Percentiles rank a stretch among this genome's conserved stretches.
Evolutionary conservation across 2,797 vertebrate species (phyloP).

Genomic region (Parotocinclus haroldoi): DNA sequence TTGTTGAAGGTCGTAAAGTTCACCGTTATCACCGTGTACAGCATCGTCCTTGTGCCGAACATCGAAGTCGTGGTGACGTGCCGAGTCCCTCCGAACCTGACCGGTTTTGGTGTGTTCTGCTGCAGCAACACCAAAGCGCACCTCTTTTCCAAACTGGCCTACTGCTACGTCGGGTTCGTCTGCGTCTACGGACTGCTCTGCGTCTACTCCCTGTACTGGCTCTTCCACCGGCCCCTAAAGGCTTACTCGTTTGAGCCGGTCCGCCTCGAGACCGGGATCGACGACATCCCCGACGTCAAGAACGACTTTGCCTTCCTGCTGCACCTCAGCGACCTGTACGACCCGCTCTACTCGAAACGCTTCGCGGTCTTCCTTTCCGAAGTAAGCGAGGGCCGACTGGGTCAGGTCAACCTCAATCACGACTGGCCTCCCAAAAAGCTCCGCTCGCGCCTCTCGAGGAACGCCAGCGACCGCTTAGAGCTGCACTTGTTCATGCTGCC

Average conservation of each 20-base stretch:
- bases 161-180: constrained; percentile 84
- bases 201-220: constrained; percentile 87
- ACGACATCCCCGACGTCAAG: constrained; percentile 86
- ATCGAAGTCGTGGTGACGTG: constrained; percentile 83
- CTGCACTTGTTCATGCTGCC: constrained; percentile 81
- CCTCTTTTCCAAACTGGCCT: constrained; percentile 85
- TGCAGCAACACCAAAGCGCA: constrained; percentile 89
- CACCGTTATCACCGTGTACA: constrained; percentile 79
- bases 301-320: constrained; percentile 92
- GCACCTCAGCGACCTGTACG: constrained; percentile 87
- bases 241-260: constrained; percentile 83
- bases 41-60: constrained; percentile 71
- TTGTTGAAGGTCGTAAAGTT: constrained; percentile 84
- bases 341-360: constrained; percentile 84
- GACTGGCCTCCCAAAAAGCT: constrained; percentile 84
- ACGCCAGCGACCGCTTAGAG: constrained; percentile 70
- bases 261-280: constrained; percentile 82
- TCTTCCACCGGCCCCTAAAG: constrained; percentile 84
- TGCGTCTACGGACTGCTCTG: constrained; percentile 81
- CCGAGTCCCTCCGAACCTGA: constrained; percentile 77
- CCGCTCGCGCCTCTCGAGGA: constrained; percentile 71
- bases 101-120: constrained; percentile 83
- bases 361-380: constrained; percentile 89
- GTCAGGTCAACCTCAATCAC: constrained; percentile 85
- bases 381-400: constrained; percentile 83